Evolutionary conservation across 2,113 vertebrate genomes (phyloP), one percentile per base, ranked within the genome.

Genomic region (Smithornis capensis): DNA sequence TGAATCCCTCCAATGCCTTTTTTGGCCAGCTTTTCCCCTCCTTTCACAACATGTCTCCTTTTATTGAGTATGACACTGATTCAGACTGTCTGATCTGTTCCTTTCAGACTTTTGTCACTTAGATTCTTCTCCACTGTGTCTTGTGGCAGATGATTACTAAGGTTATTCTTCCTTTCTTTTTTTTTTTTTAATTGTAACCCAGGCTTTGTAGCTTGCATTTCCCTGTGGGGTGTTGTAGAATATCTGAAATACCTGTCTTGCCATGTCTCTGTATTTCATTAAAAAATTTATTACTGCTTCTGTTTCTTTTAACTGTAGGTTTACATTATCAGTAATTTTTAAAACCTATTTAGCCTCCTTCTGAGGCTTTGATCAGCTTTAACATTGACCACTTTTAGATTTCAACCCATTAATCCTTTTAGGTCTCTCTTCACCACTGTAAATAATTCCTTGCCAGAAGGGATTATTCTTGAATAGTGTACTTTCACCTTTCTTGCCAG

Each of bases 371-470:
- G n/a, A 37, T 82, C 28, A n/a, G 29, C 63, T 74, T 83, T 81
- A 60, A 37, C 90, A 57, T 6, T 53, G 50, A 25, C 49, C 6
- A 10, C 35, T 92, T 96, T 50, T 84, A 65, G 27, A 80, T 85
- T 80, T 80, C 57, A 87, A 77, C 15, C 16, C 65, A 19, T 70
- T 79, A 60, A 4, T 79, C 28, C 18, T 80, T 91, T 74, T 57
- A 57, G 13, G 17, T 65, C 37, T 60, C 37, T 57, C 25, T 89
- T 59, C 42, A 16, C 17, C 21, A 7, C 8, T 82, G 45, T 65
- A 93, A 93, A 89, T 94, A 95, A 82, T 89, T 24, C 27, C 38
- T 91, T 73, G 56, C 28, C 33, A 84, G 87, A 87, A 93, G 22
- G 47, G 64, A 28, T 89, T 91, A 35, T 59, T 91, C 59, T 87